Evolutionary conservation across 2,888 invertebrate species (phyloP).

Genomic region (Tetranychus truncatus): DNA sequence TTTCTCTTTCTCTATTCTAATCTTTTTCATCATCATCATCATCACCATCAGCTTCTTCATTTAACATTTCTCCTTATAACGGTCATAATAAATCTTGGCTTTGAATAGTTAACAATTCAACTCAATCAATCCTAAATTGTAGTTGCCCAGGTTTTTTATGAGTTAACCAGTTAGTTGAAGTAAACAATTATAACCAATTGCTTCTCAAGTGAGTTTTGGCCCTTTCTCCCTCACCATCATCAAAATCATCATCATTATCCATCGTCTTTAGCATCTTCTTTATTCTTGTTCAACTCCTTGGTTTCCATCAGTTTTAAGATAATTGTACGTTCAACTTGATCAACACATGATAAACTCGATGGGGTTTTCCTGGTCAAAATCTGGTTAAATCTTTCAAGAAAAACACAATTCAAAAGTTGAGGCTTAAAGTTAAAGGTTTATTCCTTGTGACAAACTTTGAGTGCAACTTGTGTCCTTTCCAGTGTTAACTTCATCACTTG

Average conservation of each 20-base stretch:
- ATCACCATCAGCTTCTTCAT: neutral
- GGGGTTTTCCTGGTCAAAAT: neutral
- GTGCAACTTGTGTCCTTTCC: neutral
- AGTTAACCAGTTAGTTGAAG: too few species aligned
- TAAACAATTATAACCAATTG: too few species aligned
- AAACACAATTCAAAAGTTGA: neutral
- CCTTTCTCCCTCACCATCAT: too few species aligned
- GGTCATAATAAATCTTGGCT: neutral
- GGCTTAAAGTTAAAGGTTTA: too few species aligned
- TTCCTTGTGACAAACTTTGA: neutral
- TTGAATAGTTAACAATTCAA: neutral
- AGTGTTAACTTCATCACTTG: neutral
- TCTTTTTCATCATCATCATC: neutral
- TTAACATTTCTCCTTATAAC: neutral
- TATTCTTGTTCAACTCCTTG: too few species aligned
- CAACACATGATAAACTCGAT: too few species aligned
- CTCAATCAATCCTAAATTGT: neutral
- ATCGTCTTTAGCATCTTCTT: too few species aligned
- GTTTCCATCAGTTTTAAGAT: too few species aligned
- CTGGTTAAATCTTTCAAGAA: neutral
- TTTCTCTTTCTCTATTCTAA: neutral
- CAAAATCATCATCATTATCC: too few species aligned
- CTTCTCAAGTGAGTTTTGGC: too few species aligned
- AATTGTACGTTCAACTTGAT: too few species aligned
- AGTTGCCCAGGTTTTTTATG: too few species aligned